These are phyloP conservation scores for Clarias magur DNA, from an alignment of 2,113 vertebrate species.

Conservation along the genomic window DNA sequence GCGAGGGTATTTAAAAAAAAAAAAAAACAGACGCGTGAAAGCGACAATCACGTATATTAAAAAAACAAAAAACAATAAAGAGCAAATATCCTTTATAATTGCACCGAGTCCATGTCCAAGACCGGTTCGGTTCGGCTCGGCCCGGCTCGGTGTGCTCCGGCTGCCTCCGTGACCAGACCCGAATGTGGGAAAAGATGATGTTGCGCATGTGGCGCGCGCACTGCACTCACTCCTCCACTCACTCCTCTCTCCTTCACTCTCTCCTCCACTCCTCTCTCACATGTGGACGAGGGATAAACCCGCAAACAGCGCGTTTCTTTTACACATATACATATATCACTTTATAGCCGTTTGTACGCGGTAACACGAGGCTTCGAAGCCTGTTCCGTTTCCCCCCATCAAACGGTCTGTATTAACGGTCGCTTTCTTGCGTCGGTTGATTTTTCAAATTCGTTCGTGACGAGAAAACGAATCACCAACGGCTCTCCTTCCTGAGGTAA, in stretches of 20 bases:
- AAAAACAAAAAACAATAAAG: no score
- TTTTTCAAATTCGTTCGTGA: slow-evolving; percentile 1
- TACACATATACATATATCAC: neutral
- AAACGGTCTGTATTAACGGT: neutral
- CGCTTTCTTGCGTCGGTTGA: neutral
- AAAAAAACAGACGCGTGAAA: neutral
- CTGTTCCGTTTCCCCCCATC: neutral
- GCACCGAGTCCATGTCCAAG: neutral
- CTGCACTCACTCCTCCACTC: neutral
- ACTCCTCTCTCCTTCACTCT: neutral
- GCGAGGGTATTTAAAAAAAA: neutral
- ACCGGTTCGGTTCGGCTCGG: no score
- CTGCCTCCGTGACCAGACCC: slow-evolving; percentile 2
- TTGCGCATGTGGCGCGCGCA: neutral
- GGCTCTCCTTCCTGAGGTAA: neutral
- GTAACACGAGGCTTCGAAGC: no score
- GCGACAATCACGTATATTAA: neutral
- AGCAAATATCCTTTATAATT: neutral
- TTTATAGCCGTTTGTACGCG: neutral
- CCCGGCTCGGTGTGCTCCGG: neutral
- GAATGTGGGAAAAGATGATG: slow-evolving; percentile 10
- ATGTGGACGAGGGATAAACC: neutral
- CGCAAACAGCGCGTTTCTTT: neutral
- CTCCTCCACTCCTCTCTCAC: neutral
- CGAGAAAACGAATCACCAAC: slow-evolving; percentile 11